Conservation (phyloP, 1,140 invertebrate genomes). For the Zaprionus ornatus region DNA sequence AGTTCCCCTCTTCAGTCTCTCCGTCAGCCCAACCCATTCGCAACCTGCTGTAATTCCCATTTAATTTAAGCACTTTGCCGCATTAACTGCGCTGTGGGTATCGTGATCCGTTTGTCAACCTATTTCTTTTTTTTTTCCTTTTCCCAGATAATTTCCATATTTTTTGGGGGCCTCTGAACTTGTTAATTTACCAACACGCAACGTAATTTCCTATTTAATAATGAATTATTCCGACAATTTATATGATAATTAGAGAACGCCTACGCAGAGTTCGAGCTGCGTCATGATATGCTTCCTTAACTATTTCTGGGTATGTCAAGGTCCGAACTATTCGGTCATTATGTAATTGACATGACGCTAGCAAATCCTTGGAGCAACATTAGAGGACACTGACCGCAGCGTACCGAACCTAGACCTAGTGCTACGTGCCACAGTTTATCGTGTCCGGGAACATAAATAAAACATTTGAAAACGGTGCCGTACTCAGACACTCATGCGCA, state of each 20-base stretch:
- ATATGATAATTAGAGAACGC: constrained; percentile 31
- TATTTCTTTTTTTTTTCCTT: constrained; percentile 22
- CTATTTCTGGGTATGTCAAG: not conserved
- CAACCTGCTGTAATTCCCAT: constrained; percentile 8
- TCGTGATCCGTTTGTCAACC: constrained; percentile 22
- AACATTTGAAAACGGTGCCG: constrained; percentile 23
- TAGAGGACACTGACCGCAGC: constrained; percentile 41
- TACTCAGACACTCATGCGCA: constrained; percentile 31
- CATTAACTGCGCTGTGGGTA: constrained; percentile 6
- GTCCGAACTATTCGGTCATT: constrained; percentile 5
- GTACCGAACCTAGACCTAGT: not conserved
- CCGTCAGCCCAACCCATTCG: not conserved
- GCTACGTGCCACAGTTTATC: not conserved
- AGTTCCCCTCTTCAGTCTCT: not conserved
- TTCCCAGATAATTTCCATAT: constrained; percentile 48
- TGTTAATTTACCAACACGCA: constrained; percentile 67
- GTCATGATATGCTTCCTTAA: constrained; percentile 3
- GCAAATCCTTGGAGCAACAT: constrained; percentile 34
- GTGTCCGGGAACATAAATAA: constrained; percentile 13
- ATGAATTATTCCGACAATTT: constrained; percentile 48
- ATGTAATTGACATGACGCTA: constrained; percentile 15
- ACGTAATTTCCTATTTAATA: constrained; percentile 64
- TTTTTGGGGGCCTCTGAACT: constrained; percentile 21
- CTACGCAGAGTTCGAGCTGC: not conserved
- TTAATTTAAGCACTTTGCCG: constrained; percentile 15